phyloP scores from a whole-genome alignment of 2,113 vertebrate genomes.

The Acrocephalus arundinaceus region DNA sequence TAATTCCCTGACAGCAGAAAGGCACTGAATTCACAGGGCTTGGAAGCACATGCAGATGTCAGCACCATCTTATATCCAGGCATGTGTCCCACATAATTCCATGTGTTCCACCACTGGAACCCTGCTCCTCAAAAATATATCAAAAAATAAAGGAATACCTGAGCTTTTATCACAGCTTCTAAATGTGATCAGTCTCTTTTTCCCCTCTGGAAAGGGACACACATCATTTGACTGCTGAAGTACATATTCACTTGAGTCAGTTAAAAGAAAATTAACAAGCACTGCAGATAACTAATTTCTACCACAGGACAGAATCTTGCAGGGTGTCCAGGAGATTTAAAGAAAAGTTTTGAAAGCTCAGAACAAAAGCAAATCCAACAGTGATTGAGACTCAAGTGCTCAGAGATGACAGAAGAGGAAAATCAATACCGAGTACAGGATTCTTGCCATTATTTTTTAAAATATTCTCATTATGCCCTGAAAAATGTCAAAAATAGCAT shows the following conservation, averaged over 20 bases:
- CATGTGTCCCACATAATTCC: too few species aligned
- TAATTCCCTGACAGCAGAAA: neutral
- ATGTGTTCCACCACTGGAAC: neutral
- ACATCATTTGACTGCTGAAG: neutral
- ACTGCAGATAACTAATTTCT: neutral
- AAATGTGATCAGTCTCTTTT: neutral
- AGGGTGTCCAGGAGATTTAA: neutral
- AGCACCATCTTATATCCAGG: neutral
- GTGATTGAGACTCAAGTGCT: neutral
- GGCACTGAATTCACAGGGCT: neutral
- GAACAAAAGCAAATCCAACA: neutral
- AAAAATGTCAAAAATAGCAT: neutral
- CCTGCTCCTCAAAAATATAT: neutral
- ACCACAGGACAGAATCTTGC: neutral
- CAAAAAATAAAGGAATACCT: neutral
- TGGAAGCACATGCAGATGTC: neutral
- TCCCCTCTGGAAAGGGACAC: neutral
- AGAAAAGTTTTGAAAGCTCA: neutral
- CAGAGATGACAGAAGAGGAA: neutral
- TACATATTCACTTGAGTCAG: neutral
- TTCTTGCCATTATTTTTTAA: neutral
- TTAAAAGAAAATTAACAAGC: conserved; percentile 3
- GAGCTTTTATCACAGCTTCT: neutral
- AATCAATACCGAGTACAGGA: neutral
- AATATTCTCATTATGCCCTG: neutral